These are phyloP conservation scores for Eudasyphora cyanicolor DNA, from an alignment of 2,888 invertebrate species.

Conservation along the genomic window DNA sequence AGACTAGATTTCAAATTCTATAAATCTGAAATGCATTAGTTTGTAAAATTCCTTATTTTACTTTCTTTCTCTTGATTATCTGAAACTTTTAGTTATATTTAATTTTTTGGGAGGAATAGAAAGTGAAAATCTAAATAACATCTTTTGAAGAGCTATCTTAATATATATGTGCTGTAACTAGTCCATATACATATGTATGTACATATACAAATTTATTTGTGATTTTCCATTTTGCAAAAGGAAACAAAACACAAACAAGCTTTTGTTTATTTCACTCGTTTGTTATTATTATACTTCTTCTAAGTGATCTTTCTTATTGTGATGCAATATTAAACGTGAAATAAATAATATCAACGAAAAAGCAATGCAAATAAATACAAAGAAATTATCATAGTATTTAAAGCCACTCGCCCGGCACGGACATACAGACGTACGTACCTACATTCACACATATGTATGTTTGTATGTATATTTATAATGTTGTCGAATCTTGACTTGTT, in stretches of 20 bases:
- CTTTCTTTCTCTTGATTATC: too few species aligned
- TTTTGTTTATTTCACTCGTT: conserved; percentile 6
- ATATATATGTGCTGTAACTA: too few species aligned
- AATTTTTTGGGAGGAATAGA: too few species aligned
- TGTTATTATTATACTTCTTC: conserved; percentile 11
- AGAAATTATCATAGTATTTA: neutral
- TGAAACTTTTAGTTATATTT: too few species aligned
- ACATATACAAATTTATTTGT: neutral
- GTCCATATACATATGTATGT: too few species aligned
- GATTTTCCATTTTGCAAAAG: neutral
- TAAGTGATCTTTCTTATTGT: conserved; percentile 25
- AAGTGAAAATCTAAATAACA: too few species aligned
- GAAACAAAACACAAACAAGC: neutral
- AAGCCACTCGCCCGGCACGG: too few species aligned
- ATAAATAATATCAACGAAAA: conserved; percentile 3
- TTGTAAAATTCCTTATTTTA: too few species aligned
- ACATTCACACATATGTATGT: neutral
- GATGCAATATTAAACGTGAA: conserved; percentile 42
- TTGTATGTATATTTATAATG: neutral
- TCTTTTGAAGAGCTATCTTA: too few species aligned
- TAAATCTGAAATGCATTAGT: too few species aligned
- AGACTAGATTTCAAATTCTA: too few species aligned
- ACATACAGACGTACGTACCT: neutral
- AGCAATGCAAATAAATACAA: neutral
- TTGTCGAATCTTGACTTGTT: neutral